Evolutionary conservation across 2,797 vertebrate genomes (phyloP).

Genomic region (Mycteria americana): DNA sequence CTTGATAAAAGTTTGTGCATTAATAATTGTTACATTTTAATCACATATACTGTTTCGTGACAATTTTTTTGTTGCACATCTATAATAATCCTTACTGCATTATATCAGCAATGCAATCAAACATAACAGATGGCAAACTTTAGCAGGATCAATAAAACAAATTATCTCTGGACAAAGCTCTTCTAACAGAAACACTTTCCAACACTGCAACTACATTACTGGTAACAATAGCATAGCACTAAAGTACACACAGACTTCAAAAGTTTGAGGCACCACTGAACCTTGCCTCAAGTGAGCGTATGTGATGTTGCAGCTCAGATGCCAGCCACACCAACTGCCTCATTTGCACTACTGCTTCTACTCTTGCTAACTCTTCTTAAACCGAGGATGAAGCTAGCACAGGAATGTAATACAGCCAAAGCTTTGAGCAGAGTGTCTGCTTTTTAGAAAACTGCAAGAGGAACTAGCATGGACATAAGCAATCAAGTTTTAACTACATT

Average conservation of each 20-base stretch:
- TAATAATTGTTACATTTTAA: background rate
- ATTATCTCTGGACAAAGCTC: background rate
- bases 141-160: background rate
- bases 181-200: background rate
- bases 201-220: background rate
- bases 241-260: background rate
- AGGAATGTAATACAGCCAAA: background rate
- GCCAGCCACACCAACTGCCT: background rate
- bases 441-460: background rate
- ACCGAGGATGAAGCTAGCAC: background rate
- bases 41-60: background rate
- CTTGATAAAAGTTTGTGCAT: background rate
- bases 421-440: background rate
- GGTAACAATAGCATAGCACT: background rate
- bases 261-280: background rate
- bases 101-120: background rate
- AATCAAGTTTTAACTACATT: background rate
- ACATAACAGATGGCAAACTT: background rate
- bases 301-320: background rate
- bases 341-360: background rate
- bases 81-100: background rate
- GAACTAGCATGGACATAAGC: background rate
- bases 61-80: background rate
- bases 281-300: background rate
- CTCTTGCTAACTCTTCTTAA: background rate